Conservation (phyloP, 2,113 vertebrate genomes). For the Neoarius graeffei region DNA sequence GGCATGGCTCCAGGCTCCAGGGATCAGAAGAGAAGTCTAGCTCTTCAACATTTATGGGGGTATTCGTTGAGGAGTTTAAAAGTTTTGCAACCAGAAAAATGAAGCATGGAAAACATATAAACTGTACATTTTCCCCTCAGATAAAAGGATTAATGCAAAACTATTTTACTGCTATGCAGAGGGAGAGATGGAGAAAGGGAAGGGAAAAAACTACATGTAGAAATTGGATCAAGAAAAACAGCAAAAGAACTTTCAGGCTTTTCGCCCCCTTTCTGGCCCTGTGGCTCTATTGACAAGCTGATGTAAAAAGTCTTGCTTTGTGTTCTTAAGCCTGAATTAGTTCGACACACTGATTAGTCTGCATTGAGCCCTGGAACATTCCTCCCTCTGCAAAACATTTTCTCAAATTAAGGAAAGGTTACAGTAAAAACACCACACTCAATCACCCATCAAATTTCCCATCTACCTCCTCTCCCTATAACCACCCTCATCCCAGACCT, state of each 20-base stretch:
- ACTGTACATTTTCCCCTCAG: constrained; percentile 35
- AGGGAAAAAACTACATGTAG: constrained; percentile 17
- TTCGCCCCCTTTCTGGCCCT: neutral
- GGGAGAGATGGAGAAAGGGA: constrained; percentile 2
- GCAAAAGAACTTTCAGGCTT: constrained; percentile 10
- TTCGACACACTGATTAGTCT: constrained; percentile 50
- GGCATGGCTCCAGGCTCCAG: constrained; percentile 46
- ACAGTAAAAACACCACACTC: constrained; percentile 42
- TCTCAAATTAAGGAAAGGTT: constrained; percentile 50
- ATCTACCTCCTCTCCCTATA: neutral
- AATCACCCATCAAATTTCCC: constrained; percentile 22
- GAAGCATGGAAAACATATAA: constrained; percentile 53
- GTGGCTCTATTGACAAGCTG: constrained; percentile 28
- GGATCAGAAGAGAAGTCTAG: constrained; percentile 46
- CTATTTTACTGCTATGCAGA: constrained; percentile 21
- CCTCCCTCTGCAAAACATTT: constrained; percentile 43
- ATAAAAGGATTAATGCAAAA: constrained; percentile 37
- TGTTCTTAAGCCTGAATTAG: constrained; percentile 45
- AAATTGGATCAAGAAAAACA: constrained; percentile 28
- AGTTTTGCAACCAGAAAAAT: constrained; percentile 33
- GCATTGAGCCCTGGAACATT: constrained; percentile 48
- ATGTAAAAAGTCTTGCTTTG: constrained; percentile 43
- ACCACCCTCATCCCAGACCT: constrained; percentile 11
- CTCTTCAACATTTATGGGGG: constrained; percentile 48
- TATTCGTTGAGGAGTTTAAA: constrained; percentile 46